Evolutionary conservation across 2,888 invertebrate species (phyloP), one percentile per base, ranked within the genome.

Genomic region (Lithodes maja): DNA sequence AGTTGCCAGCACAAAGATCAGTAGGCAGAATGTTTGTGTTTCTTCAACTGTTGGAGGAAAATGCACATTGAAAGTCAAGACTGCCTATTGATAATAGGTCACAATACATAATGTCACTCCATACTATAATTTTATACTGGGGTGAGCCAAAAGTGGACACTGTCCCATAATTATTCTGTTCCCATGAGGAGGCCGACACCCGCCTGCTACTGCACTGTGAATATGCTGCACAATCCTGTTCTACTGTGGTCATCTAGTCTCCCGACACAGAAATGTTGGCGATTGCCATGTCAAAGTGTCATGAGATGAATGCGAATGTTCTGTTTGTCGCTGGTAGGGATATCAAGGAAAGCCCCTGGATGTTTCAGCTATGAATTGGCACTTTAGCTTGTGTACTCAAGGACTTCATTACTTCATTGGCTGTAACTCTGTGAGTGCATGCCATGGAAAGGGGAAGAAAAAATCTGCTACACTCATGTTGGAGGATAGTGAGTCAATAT

Each of bases 381-480:
- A 75, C 75, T 49, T 75, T 3, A n/a, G 75, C n/a, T 75, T 33
- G 49, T 75, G 75, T n/a, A 75, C 75, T 75, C 17, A 75, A 5
- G 75, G 49, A 5, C 49, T 75, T 75, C 75, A 75, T 75, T 12
- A 75, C 75, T 75, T 75, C 17, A 75, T n/a, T 33, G 75, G 49
- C 49, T 75, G 75, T 7, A 15, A 15, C 49, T 75, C 75, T 75
- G 75, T 61, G 61, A 75, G 75, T 75, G 75, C 49, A 75, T 33
- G 5, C 17, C 49, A 75, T 75, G 17, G 75, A n/a, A 75, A 12
- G 75, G 75, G 75, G 75, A 75, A 49, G 49, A 49, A 1, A n/a
- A 75, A 49, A n/a, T n/a, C 75, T 75, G 75, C 75, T 75, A n/a
- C 5, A 75, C 75, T 75, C 75, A 75, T 75, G 75, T 75, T 61